phyloP scores from a whole-genome alignment of 2,113 vertebrate genomes.

The Pitta sordida region DNA sequence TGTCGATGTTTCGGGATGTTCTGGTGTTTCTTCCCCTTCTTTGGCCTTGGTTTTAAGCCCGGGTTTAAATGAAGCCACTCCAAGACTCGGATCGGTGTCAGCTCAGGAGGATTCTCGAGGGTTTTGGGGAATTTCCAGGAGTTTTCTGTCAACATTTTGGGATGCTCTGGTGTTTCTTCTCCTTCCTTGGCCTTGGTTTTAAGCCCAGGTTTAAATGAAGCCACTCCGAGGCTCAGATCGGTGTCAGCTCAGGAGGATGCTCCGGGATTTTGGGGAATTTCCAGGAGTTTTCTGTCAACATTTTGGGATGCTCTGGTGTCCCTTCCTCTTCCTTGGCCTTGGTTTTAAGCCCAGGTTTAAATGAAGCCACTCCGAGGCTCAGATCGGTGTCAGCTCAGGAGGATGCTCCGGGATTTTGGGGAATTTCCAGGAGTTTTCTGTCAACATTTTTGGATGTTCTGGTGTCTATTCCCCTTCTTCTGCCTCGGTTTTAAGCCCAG shows the following conservation, averaged over 20 bases:
- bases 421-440: too few relatives aligned
- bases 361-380: accelerated
- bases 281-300: accelerated
- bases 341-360: accelerated
- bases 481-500: too few relatives aligned
- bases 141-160: accelerated
- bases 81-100: too few relatives aligned
- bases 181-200: neutral
- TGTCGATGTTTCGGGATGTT: too few relatives aligned
- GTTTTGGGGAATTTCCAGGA: too few relatives aligned
- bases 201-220: neutral
- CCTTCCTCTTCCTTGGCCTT: neutral
- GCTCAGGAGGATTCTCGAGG: accelerated
- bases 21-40: too few relatives aligned
- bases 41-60: too few relatives aligned
- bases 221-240: accelerated
- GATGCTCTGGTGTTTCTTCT: neutral
- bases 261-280: accelerated
- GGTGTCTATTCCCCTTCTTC: too few relatives aligned
- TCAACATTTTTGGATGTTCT: too few relatives aligned
- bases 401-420: accelerated
- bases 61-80: too few relatives aligned
- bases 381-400: neutral
- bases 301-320: accelerated
- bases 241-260: neutral